Percentiles rank a stretch among this genome's conserved stretches.
These are phyloP conservation scores for Macrosteles quadrilineatus DNA, from an alignment of 1,140 invertebrate species.

Conservation along the genomic window DNA sequence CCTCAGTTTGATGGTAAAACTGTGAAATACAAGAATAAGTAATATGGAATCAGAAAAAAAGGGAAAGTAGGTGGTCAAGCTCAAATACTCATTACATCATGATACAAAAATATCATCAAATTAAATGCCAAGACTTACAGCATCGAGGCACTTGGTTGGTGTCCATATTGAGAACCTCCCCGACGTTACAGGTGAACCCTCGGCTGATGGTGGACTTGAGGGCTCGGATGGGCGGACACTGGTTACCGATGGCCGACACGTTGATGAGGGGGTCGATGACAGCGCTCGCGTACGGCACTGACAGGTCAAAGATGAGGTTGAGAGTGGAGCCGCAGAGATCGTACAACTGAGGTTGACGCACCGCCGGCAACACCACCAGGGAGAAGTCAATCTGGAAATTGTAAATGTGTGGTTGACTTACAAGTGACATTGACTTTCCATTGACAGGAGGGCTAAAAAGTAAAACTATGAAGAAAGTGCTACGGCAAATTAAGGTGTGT, in stretches of 20 bases:
- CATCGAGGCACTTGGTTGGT: constrained; percentile 90
- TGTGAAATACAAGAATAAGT: too few species aligned
- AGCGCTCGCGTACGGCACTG: constrained; percentile 87
- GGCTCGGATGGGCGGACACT: constrained; percentile 86
- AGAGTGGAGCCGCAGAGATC: constrained; percentile 93
- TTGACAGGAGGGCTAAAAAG: too few species aligned
- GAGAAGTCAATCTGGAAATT: constrained; percentile 84
- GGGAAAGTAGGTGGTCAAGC: too few species aligned
- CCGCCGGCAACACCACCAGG: constrained; percentile 81
- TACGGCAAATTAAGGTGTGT: too few species aligned
- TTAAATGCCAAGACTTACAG: constrained; percentile 76
- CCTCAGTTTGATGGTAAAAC: too few species aligned
- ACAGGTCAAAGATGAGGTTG: constrained; percentile 90
- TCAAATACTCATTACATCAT: too few species aligned
- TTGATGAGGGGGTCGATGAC: constrained; percentile 89
- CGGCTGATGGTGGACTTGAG: constrained; percentile 80
- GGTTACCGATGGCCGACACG: constrained; percentile 84
- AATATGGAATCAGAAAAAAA: too few species aligned
- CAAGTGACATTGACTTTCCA: too few species aligned
- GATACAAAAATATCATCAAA: too few species aligned
- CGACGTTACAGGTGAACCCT: constrained; percentile 90
- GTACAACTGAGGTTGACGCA: constrained; percentile 86
- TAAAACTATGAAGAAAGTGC: too few species aligned
- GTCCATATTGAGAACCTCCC: constrained; percentile 91
- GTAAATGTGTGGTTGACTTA: too few species aligned